Evolutionary conservation across 30 jellyfish, hydroid and myxozoan species (phyloP).

Genomic region (Aurelia sp.): DNA sequence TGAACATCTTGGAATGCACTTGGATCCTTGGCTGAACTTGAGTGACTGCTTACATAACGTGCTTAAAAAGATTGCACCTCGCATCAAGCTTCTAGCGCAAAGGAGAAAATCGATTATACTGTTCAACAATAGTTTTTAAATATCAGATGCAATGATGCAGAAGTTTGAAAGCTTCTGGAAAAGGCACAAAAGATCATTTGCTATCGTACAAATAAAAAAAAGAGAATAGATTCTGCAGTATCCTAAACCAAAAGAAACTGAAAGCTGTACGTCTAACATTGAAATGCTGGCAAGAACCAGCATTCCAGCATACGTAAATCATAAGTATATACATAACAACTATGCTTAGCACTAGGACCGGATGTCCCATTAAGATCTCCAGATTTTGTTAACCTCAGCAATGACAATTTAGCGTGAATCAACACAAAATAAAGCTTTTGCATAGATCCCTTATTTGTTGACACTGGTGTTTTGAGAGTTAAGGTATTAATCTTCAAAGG

Average conservation of each 20-base stretch:
- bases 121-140: not conserved
- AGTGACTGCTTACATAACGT: not conserved
- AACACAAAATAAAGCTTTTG: no score
- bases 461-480: no score
- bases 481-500: no score
- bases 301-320: no score
- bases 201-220: slow-evolving; percentile 14
- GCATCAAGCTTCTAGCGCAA: not conserved
- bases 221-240: slow-evolving; percentile 24
- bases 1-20: no score
- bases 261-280: slow-evolving; percentile 5
- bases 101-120: not conserved
- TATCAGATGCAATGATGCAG: slow-evolving; percentile 10
- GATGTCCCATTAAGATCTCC: no score
- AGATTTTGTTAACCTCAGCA: no score
- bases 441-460: no score
- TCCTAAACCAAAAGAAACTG: not conserved
- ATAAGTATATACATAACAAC: no score
- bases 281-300: not conserved
- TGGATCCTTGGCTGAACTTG: no score
- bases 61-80: not conserved
- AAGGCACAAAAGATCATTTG: slow-evolving; percentile 27
- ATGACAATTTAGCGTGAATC: no score
- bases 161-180: slow-evolving; percentile 24
- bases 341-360: no score